phyloP scores from a whole-genome alignment of 2,888 invertebrate genomes.

The Unio pictorum region DNA sequence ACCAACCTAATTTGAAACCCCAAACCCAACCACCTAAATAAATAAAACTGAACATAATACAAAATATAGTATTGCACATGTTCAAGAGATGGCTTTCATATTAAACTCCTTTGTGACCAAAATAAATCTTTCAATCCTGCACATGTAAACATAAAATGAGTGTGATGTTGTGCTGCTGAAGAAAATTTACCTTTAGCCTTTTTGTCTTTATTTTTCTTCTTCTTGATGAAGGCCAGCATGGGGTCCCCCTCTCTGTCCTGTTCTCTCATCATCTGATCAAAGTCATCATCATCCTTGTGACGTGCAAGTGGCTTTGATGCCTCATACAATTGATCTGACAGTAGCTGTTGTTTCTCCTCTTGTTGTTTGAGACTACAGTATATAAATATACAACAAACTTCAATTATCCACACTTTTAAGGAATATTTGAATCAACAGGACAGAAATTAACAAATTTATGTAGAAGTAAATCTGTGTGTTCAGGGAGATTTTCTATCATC shows the following conservation, averaged over 20 bases:
- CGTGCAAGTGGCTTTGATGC: slow-evolving; percentile 93
- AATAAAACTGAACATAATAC: no score
- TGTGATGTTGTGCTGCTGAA: neutral
- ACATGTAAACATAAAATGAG: neutral
- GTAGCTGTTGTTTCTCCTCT: slow-evolving; percentile 80
- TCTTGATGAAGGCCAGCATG: slow-evolving; percentile 89
- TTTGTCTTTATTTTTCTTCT: slow-evolving; percentile 74
- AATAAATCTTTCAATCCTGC: neutral
- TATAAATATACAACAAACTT: neutral
- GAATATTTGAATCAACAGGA: no score
- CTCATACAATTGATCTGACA: slow-evolving; percentile 86
- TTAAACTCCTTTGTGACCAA: neutral
- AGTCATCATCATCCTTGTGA: slow-evolving; percentile 88
- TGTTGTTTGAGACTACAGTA: slow-evolving; percentile 76
- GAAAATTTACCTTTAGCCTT: slow-evolving; percentile 1
- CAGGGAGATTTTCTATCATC: no score
- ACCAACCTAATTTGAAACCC: no score
- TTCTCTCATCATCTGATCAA: slow-evolving; percentile 83
- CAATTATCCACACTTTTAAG: neutral
- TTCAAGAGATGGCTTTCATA: neutral
- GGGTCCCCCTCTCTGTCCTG: slow-evolving; percentile 88
- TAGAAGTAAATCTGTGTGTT: no score
- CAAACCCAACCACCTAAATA: no score
- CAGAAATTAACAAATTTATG: no score
- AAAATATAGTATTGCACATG: no score